Conservation (phyloP, 2,797 vertebrate genomes). For the Pyrocephalus nanus region DNA sequence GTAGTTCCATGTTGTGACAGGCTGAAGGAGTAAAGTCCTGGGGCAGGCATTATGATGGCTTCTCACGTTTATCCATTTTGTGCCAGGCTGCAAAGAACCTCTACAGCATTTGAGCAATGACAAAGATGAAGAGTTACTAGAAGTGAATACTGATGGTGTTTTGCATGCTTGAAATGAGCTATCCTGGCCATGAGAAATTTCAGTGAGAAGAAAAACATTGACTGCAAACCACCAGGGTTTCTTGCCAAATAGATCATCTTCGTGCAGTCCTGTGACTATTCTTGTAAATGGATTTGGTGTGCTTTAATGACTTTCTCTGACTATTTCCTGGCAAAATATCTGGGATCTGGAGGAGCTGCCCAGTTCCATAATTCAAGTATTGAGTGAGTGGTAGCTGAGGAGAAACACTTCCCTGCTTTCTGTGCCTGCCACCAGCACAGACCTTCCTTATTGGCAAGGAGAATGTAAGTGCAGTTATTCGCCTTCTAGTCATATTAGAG, state of each 20-base stretch:
- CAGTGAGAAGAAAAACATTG: background rate
- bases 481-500: background rate
- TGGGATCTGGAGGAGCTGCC: background rate
- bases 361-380: background rate
- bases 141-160: background rate
- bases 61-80: background rate
- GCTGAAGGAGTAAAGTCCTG: background rate
- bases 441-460: background rate
- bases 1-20: background rate
- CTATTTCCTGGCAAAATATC: background rate
- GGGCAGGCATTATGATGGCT: background rate
- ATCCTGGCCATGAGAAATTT: background rate
- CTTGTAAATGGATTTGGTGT: background rate
- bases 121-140: background rate
- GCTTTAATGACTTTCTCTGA: constrained; percentile 1
- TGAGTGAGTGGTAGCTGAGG: background rate
- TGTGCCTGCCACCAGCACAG: fast-evolving
- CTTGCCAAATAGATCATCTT: background rate
- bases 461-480: background rate
- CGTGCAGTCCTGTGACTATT: background rate
- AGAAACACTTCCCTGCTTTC: background rate
- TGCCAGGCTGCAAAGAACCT: background rate
- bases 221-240: background rate
- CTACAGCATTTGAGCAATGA: background rate
- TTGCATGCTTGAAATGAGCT: background rate